A percentile compares a stretch with the other conserved stretches of the same genome.
Conservation (phyloP, 2,113 vertebrate species). For the Microtus montanus region DNA sequence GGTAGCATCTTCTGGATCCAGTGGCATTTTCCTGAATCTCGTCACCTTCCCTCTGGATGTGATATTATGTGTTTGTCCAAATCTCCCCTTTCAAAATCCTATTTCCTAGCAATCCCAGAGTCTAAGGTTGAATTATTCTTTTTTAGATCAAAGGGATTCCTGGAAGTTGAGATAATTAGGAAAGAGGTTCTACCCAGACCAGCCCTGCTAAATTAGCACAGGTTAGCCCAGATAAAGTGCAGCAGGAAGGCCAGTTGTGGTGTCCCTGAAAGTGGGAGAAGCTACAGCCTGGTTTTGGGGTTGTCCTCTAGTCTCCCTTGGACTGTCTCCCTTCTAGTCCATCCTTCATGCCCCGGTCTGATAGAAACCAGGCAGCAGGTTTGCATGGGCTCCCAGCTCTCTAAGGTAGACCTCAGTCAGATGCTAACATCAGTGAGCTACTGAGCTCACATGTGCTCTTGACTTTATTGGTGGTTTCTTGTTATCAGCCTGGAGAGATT, state of each 20-base stretch:
- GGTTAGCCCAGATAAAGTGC: neutral
- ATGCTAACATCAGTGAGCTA: neutral
- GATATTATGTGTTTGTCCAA: neutral
- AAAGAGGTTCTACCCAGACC: neutral
- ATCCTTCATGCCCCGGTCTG: neutral
- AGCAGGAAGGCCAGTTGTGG: neutral
- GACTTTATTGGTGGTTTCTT: neutral
- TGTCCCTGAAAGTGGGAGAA: neutral
- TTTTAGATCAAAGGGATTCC: neutral
- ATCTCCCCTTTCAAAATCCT: neutral
- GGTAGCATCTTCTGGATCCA: neutral
- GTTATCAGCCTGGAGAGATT: neutral
- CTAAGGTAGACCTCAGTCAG: neutral
- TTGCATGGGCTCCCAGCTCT: neutral
- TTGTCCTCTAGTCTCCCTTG: neutral
- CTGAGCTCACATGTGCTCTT: neutral
- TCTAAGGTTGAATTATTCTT: neutral
- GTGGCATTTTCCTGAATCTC: neutral
- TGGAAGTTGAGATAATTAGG: conserved; percentile 16
- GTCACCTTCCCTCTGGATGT: neutral
- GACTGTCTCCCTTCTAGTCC: neutral
- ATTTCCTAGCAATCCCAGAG: neutral
- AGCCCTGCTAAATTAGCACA: neutral
- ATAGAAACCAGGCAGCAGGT: neutral
- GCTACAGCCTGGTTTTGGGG: neutral